phyloP scores from a whole-genome alignment of 2,113 vertebrate genomes.

The Crotalus tigris region DNA sequence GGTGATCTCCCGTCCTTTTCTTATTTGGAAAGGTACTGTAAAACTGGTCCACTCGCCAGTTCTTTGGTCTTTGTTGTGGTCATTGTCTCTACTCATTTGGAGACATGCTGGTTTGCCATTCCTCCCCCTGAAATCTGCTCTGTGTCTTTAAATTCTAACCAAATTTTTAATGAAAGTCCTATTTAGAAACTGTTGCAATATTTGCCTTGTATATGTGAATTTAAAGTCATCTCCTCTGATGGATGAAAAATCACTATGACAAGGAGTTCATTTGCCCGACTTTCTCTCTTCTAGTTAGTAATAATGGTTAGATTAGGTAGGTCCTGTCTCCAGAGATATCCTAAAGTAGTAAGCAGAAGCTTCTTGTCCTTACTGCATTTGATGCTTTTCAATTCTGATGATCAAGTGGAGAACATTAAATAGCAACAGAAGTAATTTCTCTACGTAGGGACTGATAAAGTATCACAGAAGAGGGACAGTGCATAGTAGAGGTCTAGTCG shows the following conservation, averaged over 20 bases:
- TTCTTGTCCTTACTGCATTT: neutral
- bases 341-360: neutral
- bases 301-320: neutral
- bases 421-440: neutral
- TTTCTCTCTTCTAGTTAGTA: neutral
- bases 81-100: neutral
- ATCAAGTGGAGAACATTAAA: neutral
- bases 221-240: neutral
- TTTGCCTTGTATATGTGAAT: neutral
- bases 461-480: neutral
- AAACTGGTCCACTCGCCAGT: neutral
- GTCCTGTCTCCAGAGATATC: neutral
- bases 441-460: neutral
- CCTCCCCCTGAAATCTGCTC: neutral
- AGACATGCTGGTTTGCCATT: neutral
- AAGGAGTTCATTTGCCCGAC: neutral
- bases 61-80: neutral
- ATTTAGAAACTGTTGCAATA: neutral
- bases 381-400: neutral
- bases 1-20: neutral
- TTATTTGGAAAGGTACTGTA: neutral
- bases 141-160: neutral
- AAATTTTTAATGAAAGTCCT: neutral
- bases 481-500: neutral
- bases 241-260: neutral